Percentiles rank a stretch among this genome's conserved stretches.
Evolutionary conservation across 2,797 vertebrate genomes (phyloP).

Genomic region (Enteromius unitaeniatus): DNA sequence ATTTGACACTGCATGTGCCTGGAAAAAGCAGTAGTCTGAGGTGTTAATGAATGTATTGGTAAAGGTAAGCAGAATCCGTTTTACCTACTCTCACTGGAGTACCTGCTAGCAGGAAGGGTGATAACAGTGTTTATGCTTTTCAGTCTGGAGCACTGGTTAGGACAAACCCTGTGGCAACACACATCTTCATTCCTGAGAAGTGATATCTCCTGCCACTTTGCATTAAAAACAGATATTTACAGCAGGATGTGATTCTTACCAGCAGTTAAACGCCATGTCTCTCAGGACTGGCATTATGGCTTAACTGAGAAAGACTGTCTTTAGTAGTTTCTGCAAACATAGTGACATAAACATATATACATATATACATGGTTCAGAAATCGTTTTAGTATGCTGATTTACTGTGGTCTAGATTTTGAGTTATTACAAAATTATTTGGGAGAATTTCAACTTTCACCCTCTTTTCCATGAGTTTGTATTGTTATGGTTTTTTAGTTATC

Average conservation of each 20-base stretch:
- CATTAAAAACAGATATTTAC: slow-evolving; percentile 64
- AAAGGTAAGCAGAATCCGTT: neutral
- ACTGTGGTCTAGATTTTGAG: neutral
- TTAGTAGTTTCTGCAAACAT: slow-evolving; percentile 1
- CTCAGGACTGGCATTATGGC: neutral
- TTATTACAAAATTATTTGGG: neutral
- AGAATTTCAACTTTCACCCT: neutral
- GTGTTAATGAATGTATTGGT: slow-evolving; percentile 1
- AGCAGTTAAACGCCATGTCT: slow-evolving; percentile 54
- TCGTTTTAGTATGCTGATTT: no score
- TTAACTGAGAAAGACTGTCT: slow-evolving; percentile 15
- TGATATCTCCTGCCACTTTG: slow-evolving; percentile 64
- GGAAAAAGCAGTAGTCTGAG: slow-evolving; percentile 2
- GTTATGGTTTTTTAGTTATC: neutral
- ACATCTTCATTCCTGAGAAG: slow-evolving; percentile 65
- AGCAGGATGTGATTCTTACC: slow-evolving; percentile 64
- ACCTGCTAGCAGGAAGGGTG: slow-evolving; percentile 64
- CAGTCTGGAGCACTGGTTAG: slow-evolving; percentile 69
- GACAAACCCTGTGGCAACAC: slow-evolving; percentile 70
- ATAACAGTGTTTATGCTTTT: slow-evolving; percentile 73
- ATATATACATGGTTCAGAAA: no score
- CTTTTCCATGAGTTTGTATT: neutral
- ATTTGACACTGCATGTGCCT: slow-evolving; percentile 9
- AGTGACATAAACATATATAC: neutral
- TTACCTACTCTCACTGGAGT: neutral